A percentile compares a stretch with the other conserved stretches of the same genome.
Evolutionary conservation across 1,140 invertebrate genomes (phyloP).

Genomic region (Diplogasteroides magnus): DNA sequence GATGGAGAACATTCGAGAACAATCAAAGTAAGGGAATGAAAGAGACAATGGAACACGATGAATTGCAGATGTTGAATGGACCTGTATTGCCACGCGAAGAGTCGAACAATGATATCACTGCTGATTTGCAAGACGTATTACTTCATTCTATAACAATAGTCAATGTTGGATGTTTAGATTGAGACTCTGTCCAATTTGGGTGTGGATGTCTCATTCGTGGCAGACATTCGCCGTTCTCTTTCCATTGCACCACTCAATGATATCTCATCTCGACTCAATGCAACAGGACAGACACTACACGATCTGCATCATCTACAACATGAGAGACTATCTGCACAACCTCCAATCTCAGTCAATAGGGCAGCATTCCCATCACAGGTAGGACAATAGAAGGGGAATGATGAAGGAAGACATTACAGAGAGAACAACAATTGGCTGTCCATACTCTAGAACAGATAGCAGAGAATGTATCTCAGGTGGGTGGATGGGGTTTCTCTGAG

Average conservation of each 20-base stretch:
- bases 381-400: too few species aligned
- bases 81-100: conserved; percentile 12
- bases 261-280: too few species aligned
- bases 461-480: too few species aligned
- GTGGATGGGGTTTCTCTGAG: too few species aligned
- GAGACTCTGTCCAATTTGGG: conserved; percentile 71
- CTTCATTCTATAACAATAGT: too few species aligned
- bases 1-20: conserved; percentile 76
- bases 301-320: not conserved
- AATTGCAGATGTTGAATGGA: conserved; percentile 2
- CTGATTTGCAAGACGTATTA: conserved; percentile 70
- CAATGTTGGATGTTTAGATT: too few species aligned
- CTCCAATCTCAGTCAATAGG: not conserved
- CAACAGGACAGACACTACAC: not conserved
- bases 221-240: conserved; percentile 65
- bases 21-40: conserved; percentile 52
- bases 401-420: too few species aligned
- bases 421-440: too few species aligned
- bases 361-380: not conserved
- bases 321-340: not conserved
- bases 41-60: conserved; percentile 7
- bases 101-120: conserved; percentile 41
- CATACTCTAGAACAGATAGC: too few species aligned
- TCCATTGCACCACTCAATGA: too few species aligned
- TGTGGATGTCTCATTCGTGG: conserved; percentile 76